phyloP scores from a whole-genome alignment of 2,888 invertebrate genomes.

The Ethmia dodecea region DNA sequence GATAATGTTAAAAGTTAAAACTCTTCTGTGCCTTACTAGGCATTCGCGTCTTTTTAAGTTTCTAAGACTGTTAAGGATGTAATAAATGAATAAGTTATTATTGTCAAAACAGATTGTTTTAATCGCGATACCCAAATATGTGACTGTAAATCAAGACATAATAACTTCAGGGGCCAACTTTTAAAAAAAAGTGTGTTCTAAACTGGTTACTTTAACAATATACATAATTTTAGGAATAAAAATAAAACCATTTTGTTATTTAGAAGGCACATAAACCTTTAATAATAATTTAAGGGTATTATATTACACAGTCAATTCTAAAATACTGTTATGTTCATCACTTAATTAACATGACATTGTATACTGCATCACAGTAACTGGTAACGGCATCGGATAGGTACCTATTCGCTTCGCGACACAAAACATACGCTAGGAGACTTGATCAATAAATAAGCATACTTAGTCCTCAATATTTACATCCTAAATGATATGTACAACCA shows the following conservation, averaged over 20 bases:
- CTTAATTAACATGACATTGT: constrained; percentile 48
- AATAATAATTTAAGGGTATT: constrained; percentile 69
- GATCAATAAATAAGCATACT: constrained; percentile 52
- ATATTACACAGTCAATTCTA: constrained; percentile 72
- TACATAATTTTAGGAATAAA: no score
- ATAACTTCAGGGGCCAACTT: no score
- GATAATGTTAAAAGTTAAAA: no score
- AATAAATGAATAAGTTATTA: no score
- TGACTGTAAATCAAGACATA: no score
- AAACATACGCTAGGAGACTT: constrained; percentile 29
- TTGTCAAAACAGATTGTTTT: no score
- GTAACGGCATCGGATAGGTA: constrained; percentile 34
- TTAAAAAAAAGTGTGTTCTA: no score
- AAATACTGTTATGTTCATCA: constrained; percentile 67
- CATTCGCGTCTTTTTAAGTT: no score
- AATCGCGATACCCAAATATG: no score
- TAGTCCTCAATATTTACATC: constrained; percentile 68
- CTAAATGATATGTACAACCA: constrained; percentile 67
- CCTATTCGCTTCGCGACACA: constrained; percentile 26
- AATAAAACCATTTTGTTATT: constrained; percentile 36
- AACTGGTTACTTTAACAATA: no score
- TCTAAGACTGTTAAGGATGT: no score
- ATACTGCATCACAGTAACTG: constrained; percentile 63
- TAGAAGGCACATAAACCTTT: constrained; percentile 57
- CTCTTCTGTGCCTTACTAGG: no score